Evolutionary conservation across 2,113 vertebrate species (phyloP), one percentile per base, ranked within the genome.

Genomic region (Numenius arquata): DNA sequence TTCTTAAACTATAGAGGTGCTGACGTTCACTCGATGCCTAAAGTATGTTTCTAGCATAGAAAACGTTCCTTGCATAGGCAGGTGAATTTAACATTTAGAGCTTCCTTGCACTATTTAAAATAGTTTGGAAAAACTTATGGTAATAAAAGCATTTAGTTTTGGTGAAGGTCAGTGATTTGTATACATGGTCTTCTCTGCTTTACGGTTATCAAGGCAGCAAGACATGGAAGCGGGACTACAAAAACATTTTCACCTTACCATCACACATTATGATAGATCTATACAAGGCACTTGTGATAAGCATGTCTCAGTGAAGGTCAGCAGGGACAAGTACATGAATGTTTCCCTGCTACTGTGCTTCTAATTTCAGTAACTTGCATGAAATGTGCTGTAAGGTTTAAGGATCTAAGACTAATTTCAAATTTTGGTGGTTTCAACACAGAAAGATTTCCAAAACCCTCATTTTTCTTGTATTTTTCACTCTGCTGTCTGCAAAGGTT

Each of bases 401-500:
- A 95, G 25, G 27, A 93, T 74, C 48, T 71, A 95, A 89, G 52
- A 58, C 34, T 50, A 29, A 63, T 81, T 76, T 95, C 47, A 74
- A 40, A 32, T 45, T 48, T 17, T 21, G 9, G 29, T 86, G n/a
- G 22, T 77, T 91, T 88, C 47, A 89, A 94, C 62, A 66, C 2
- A 5, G 25, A 58, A 59, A 75, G 34, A 63, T 62, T 83, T 78
- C 73, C 61, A 74, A 66, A 58, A 50, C 48, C 55, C 30, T 94
- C 40, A 30, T 29, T 73, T 93, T 98, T 97, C 90, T 97, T 96
- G 88, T 59, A 78, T 94, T 78, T 97, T 55, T 98, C 97, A 98
- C 76, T 99, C 98, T 18, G 97, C 97, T 40, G 98, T 96, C n/a
- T 97, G 97, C 65, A 98, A 67, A 97, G 98, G 95, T 93, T 99